Evolutionary conservation across 2,113 vertebrate genomes (phyloP).

Genomic region (Mesembrinibis cayennensis): DNA sequence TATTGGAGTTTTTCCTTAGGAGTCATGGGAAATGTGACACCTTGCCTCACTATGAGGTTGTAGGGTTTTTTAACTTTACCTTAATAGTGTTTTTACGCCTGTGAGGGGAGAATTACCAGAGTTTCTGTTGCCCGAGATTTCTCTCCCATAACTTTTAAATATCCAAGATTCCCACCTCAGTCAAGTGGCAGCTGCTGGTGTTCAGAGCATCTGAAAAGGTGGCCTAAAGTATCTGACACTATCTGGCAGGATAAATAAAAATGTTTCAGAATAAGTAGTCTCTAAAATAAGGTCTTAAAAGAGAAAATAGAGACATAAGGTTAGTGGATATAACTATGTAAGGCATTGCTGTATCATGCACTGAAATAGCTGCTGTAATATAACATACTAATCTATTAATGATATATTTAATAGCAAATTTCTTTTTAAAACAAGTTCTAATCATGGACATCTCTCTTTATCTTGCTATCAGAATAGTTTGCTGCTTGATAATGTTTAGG

Average conservation of each 20-base stretch:
- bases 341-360: not conserved
- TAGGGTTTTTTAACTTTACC: not conserved
- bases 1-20: not conserved
- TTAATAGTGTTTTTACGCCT: not conserved
- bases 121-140: not conserved
- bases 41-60: not conserved
- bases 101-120: not conserved
- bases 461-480: not conserved
- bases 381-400: not conserved
- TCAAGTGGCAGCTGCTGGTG: not conserved
- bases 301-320: not conserved
- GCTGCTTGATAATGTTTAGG: not conserved
- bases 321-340: not conserved
- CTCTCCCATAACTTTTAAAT: not conserved
- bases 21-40: not conserved
- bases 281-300: not conserved
- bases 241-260: not conserved
- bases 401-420: not conserved
- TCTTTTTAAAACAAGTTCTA: not conserved
- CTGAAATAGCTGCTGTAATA: not conserved
- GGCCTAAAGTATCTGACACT: not conserved
- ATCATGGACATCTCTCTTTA: not conserved
- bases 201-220: not conserved
- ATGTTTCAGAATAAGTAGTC: not conserved
- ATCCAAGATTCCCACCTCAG: not conserved